Evolutionary conservation across 2,113 vertebrate genomes (phyloP).

Genomic region (Burhinus oedicnemus): DNA sequence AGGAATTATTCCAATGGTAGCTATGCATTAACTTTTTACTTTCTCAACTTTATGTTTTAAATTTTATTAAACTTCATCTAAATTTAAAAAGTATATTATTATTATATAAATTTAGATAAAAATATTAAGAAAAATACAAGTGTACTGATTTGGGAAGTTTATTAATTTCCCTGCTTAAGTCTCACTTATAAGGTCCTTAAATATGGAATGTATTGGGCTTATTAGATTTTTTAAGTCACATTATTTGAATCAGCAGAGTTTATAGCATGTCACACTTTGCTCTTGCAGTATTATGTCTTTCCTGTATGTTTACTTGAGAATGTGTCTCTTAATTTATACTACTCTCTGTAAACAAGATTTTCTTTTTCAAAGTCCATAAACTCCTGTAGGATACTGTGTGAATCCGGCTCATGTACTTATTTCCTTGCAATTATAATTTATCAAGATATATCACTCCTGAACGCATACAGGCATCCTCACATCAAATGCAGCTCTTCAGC

Average conservation of each 20-base stretch:
- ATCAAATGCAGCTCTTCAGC: neutral
- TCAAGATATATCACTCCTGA: neutral
- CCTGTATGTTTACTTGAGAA: neutral
- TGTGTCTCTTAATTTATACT: neutral
- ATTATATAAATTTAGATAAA: neutral
- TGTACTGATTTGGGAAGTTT: neutral
- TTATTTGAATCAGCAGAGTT: neutral
- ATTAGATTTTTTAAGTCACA: neutral
- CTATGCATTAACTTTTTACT: fast-evolving
- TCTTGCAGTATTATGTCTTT: neutral
- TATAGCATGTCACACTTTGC: neutral
- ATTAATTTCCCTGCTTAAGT: neutral
- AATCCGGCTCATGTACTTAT: neutral
- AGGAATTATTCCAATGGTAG: neutral
- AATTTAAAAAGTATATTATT: neutral
- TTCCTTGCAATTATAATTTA: neutral
- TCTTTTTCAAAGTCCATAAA: neutral
- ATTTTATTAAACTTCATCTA: neutral
- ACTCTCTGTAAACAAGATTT: neutral
- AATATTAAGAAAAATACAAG: neutral
- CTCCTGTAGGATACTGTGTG: neutral
- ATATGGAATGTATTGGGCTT: neutral
- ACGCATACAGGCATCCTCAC: neutral
- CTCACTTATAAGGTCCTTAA: neutral
- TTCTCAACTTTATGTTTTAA: neutral